Conservation (phyloP, 2,113 vertebrate genomes). For the Bubo bubo region DNA sequence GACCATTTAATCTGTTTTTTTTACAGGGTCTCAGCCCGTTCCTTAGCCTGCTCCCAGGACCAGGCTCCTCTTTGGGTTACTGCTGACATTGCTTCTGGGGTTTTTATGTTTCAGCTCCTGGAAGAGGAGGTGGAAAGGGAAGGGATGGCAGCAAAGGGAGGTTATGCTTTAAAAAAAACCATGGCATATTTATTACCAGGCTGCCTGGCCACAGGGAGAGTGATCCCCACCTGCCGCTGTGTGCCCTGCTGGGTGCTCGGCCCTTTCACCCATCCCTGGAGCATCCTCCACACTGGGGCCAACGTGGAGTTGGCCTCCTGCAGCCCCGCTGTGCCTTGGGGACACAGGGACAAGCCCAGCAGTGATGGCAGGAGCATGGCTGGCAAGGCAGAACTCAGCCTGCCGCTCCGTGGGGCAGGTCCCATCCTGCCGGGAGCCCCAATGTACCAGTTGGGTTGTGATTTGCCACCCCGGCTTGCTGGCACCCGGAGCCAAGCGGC, state of each 20-base stretch:
- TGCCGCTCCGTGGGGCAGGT: neutral
- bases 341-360: neutral
- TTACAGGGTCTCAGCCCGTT: neutral
- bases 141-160: neutral
- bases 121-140: neutral
- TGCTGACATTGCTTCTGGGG: neutral
- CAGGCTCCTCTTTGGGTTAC: neutral
- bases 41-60: neutral
- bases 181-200: fast-evolving
- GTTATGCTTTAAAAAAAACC: neutral
- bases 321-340: neutral
- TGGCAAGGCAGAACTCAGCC: neutral
- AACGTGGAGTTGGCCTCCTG: fast-evolving
- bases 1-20: neutral
- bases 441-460: neutral
- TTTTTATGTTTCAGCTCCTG: neutral
- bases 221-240: fast-evolving
- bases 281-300: neutral
- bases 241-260: neutral
- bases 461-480: neutral
- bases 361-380: neutral
- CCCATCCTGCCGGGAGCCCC: constrained; percentile 1
- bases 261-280: neutral
- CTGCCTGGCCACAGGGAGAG: neutral
- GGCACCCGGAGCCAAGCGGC: neutral